A percentile compares a stretch with the other conserved stretches of the same genome.
Conservation (phyloP, 2,797 vertebrate species). For the Australoheros facetus region DNA sequence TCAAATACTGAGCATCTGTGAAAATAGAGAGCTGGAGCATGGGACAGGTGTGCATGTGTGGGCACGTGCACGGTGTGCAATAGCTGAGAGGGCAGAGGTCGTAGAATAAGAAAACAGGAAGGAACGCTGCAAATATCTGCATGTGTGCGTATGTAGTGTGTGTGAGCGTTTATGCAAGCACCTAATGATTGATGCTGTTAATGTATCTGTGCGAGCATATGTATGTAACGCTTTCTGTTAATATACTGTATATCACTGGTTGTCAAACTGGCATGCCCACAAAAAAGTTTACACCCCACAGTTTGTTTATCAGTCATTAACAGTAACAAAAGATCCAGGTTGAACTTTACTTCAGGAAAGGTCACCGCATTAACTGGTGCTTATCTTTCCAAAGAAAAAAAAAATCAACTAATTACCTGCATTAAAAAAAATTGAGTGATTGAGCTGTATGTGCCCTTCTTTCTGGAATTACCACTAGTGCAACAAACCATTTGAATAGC, state of each 20-base stretch:
- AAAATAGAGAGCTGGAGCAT: not conserved
- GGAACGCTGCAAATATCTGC: not conserved
- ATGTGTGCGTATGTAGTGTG: not conserved
- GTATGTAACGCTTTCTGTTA: not conserved
- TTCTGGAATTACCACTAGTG: not conserved
- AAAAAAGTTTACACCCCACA: not conserved
- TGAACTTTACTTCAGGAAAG: not conserved
- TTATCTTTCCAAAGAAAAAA: too few species aligned
- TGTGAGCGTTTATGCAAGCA: constrained; percentile 1
- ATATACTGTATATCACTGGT: not conserved
- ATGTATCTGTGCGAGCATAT: not conserved
- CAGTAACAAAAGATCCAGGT: not conserved
- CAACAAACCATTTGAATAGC: not conserved
- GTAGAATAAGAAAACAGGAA: not conserved
- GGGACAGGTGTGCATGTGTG: constrained; percentile 3
- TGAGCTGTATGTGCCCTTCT: not conserved
- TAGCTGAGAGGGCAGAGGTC: constrained; percentile 3
- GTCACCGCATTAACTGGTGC: not conserved
- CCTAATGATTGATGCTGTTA: not conserved
- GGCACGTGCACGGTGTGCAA: not conserved
- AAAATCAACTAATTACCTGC: not conserved
- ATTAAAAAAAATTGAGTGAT: not conserved
- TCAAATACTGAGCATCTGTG: constrained; percentile 31
- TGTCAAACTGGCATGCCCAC: not conserved
- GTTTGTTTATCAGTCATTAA: not conserved